Evolutionary conservation across 2,113 vertebrate species (phyloP).

Genomic region (Sminthopsis crassicaudata): DNA sequence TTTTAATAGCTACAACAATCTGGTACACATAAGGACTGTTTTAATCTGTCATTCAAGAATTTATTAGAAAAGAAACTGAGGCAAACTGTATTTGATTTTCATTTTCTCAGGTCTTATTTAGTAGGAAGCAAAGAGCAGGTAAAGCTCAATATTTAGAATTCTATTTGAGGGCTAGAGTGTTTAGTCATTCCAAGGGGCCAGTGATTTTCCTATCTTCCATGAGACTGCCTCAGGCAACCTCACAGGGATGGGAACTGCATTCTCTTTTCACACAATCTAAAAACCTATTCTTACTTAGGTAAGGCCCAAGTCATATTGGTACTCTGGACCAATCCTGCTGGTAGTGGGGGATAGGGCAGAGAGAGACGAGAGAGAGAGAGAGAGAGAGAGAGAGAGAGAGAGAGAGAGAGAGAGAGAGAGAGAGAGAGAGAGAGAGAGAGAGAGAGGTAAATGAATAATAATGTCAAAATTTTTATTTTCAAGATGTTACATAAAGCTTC

Average conservation of each 20-base stretch:
- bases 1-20: conserved; percentile 49
- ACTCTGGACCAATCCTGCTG: neutral
- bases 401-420: too few relatives aligned
- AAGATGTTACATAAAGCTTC: neutral
- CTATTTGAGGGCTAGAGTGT: neutral
- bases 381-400: too few relatives aligned
- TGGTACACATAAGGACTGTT: neutral
- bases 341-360: neutral
- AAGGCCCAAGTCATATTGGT: conserved; percentile 32
- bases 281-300: conserved; percentile 19
- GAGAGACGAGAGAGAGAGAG: too few relatives aligned
- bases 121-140: neutral
- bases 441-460: conserved; percentile 27
- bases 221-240: conserved; percentile 1
- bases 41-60: conserved; percentile 11
- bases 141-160: conserved; percentile 16
- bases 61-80: conserved; percentile 37
- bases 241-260: neutral
- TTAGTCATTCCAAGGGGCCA: neutral
- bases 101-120: neutral
- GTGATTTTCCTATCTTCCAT: neutral
- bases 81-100: neutral
- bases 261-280: neutral
- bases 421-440: too few relatives aligned
- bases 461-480: conserved; percentile 44